Evolutionary conservation across 2,888 invertebrate species (phyloP).

Genomic region (Leptopterna dolabrata): DNA sequence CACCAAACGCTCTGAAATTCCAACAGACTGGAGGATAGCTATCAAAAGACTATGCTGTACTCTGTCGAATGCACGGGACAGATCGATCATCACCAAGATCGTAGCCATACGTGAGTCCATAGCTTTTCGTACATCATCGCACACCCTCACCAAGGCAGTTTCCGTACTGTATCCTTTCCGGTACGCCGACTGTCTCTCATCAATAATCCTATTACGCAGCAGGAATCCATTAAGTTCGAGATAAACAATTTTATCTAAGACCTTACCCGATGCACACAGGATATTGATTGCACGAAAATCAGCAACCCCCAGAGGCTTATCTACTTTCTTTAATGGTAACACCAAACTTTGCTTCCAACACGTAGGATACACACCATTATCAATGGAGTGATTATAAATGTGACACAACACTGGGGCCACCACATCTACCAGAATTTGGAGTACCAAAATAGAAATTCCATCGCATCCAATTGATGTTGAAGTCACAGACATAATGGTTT

Average conservation of each 20-base stretch:
- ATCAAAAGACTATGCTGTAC: neutral
- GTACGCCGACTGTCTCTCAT: neutral
- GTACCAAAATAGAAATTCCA: neutral
- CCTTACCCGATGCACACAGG: no score
- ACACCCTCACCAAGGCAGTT: neutral
- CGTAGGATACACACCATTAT: no score
- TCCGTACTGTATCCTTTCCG: neutral
- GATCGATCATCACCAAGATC: neutral
- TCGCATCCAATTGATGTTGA: neutral
- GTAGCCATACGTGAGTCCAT: neutral
- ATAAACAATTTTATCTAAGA: no score
- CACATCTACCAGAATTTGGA: neutral
- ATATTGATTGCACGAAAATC: neutral
- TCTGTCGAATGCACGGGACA: neutral
- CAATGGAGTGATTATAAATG: neutral
- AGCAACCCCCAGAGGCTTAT: neutral
- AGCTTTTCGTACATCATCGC: neutral
- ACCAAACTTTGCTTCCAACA: no score
- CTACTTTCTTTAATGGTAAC: neutral
- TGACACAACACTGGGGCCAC: neutral
- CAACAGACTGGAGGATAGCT: neutral
- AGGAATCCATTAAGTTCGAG: neutral
- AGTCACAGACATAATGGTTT: neutral
- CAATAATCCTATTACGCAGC: neutral
- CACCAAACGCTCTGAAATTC: neutral